Base-by-base conservation (phyloP, 2,888 invertebrate genomes). In the Parnassius orleans region DNA sequence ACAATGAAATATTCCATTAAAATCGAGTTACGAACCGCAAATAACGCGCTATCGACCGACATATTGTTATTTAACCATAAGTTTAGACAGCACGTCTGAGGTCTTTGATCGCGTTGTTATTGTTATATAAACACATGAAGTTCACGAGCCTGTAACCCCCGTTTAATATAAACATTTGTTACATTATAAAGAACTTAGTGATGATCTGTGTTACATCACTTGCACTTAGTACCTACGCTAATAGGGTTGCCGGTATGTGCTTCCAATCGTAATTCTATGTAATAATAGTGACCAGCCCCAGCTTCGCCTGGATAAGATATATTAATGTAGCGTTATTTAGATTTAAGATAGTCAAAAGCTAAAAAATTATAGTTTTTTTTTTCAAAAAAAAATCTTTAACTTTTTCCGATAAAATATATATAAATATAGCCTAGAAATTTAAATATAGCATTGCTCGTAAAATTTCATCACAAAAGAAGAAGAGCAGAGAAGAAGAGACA, bases 51-150 rank as follows among this genome's bases (percentile, higher is more conserved):
- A 9, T 43, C 56, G 61, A 60, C 65, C 59, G 56, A 65, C 63
- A 60, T 62, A 76, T 78, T 77, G 76, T 77, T 80, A 76, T 78
- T 77, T 76, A 77, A 79, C 75, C 66, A 68, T 61, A 64, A 66
- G 68, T 68, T 70, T 70, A 68, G 69, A 70, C 70, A 68, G 68
- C 62, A 62, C 64, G 60, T 73, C 71, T 75, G 77, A 73, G 86
- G 84, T 84, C 84, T 84, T 84, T 83, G 85, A 83, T 85, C 86
- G 78, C 70, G 69, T 66, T 87, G 88, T 53, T 57, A 53, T 54
- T 63, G 54, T 48, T 15, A 15, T 51, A 51, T 15, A 55, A 14
- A 51, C 60, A 63, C 63, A 58, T 63, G 58, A 42, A 47, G 15
- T 54, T 48, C 56, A 15, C 24, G 52, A 19, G 54, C 14, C 11